Evolutionary conservation across 2,888 invertebrate genomes (phyloP), one percentile per base, ranked within the genome.

Genomic region (Rotaria sp.): DNA sequence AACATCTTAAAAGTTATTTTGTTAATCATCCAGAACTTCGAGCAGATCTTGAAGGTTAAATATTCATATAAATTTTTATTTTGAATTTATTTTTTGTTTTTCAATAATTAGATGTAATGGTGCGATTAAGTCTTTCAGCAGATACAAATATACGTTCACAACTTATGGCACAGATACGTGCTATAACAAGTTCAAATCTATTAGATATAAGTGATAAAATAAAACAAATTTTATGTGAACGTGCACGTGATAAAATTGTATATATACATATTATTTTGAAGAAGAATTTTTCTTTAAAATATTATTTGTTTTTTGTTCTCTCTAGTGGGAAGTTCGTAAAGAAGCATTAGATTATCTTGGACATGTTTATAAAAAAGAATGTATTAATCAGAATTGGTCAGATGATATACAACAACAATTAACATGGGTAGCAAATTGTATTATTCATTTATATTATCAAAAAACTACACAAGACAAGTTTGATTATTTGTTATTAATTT

Each of bases 291-390:
- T 48, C 10, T 15, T 11, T 48, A 7, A 15, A 15, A 15, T 21
- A 21, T 21, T 4, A 15, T 11, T 11, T 52, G 13, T 55, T 24
- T 26, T 26, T 26, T 55, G 7, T 26, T 26, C 13, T 45, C 26
- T 45, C 11, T 45, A 80, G 80, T 80, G 80, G 80, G 80, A 80
- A 80, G 45, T 80, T 80, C 80, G 80, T n/a, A 80, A 80, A 80
- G 80, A 80, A 80, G n/a, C 45, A 80, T 45, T 80, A 7, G 80
- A 80, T 45, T 80, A 45, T 80, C 26, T 80, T 2, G 80, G 80
- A 45, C 80, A 80, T 80, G 41, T 41, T 13, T 80, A 80, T 80
- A 80, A 80, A 4, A 41, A 80, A 80, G 80, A 80, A 80, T 80
- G 80, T 80, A 4, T 7, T 13, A 45, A 26, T 80, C 3, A 7